A percentile compares a stretch with the other conserved stretches of the same genome.
These are phyloP conservation scores for Coracias cyanogaster DNA, from an alignment of 2,797 vertebrate species.

Conservation along the genomic window DNA sequence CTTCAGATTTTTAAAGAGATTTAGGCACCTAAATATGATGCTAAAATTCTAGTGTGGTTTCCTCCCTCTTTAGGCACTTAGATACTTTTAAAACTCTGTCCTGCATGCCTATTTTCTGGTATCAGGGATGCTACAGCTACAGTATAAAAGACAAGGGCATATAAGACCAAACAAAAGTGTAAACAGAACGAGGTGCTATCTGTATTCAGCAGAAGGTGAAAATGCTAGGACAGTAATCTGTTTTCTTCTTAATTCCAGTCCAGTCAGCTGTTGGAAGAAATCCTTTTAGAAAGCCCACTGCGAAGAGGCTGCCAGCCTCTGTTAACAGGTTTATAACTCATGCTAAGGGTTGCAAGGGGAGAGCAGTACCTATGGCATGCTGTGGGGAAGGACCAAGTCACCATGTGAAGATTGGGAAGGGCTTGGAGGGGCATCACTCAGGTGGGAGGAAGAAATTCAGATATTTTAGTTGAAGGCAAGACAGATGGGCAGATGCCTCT, in stretches of 20 bases:
- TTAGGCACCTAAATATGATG: background rate
- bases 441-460: background rate
- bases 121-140: background rate
- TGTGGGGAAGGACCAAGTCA: background rate
- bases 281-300: rapidly evolving
- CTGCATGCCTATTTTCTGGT: background rate
- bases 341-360: background rate
- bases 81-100: background rate
- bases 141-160: background rate
- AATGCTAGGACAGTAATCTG: background rate
- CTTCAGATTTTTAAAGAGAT: background rate
- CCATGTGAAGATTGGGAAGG: background rate
- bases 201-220: background rate
- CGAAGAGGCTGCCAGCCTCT: background rate
- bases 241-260: background rate
- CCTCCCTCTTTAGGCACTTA: background rate
- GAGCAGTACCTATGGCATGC: background rate
- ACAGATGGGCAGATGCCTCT: background rate
- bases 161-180: background rate
- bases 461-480: background rate
- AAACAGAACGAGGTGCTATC: background rate
- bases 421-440: background rate
- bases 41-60: background rate
- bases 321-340: background rate
- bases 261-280: background rate